Base-by-base conservation (phyloP, 1,140 invertebrate genomes). In the Cherax quadricarinatus region DNA sequence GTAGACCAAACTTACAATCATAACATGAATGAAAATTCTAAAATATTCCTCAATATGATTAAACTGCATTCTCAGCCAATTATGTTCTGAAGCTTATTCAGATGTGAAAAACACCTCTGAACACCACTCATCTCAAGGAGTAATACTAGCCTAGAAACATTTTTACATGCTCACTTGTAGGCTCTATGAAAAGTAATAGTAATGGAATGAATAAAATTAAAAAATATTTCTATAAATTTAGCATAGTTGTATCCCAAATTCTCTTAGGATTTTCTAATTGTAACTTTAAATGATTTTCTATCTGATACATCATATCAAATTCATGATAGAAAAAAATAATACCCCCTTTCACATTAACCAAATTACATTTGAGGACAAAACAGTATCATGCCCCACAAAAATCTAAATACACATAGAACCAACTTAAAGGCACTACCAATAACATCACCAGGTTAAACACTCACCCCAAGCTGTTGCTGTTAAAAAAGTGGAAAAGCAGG, bases 401-500 rank as follows among this genome's bases (percentile, higher is more conserved):
- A 75, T 30, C 70, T 75, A 75, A 75, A 75, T 75, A 75, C n/a
- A 75, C 24, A 30, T 6, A 75, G n/a, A 75, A 75, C 9, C n/a
- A 75, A 75, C 70, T 30, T 30, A 75, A 75, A 75, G 24, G 70
- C 70, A 75, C 70, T 75, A 70, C 66, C 18, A 70, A 70, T 70
- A 75, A 75, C 70, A 30, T 75, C 70, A 75, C 70, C 70, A 75
- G 70, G 70, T 30, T 75, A 75, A 75, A 75, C 70, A 75, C 24
- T 75, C 24, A 75, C 6, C 16, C 70, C n/a, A 75, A 75, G n/a
- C 70, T 10, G 24, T 75, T 75, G 70, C 70, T 12, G 24, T 75
- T 75, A 75, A 75, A 75, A 75, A 75, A 75, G 70, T 75, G 70
- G 70, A 75, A 75, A 75, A 75, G 70, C 24, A 75, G 30, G 70